Base-by-base conservation (phyloP, 2,113 vertebrate genomes). In the Nothobranchius furzeri region DNA sequence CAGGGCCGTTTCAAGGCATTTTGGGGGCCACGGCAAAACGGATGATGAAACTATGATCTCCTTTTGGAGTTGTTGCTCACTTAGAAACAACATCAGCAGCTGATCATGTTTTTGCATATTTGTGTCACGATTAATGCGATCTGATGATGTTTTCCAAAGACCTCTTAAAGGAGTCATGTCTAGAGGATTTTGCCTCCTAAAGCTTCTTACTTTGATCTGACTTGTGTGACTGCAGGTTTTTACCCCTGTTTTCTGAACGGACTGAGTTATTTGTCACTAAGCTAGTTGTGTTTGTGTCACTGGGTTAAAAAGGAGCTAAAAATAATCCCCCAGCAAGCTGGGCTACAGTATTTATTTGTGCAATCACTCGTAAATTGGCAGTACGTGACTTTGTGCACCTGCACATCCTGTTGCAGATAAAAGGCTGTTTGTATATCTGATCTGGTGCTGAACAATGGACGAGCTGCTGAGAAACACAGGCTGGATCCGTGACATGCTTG, bases 181-280 rank as follows among this genome's bases (percentile, higher is more conserved):
- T 64, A 58, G 46, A 76, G 73, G 69, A 81, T 79, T 87, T 82
- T 55, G 58, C 48, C 53, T 49, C 10, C 17, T 70, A 13, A 88
- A 88, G 78, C 84, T 82, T 57, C 84, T 88, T 86, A 88, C 72
- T 82, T 76, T 88, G 82, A 92, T 77, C 88, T 70, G 72, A 84
- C 70, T 60, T 76, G 73, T 83, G 78, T 91, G 78, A 88, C 83
- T 79, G 45, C 43, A 6, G 20, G 60, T 73, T 46, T 74, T 66
- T 47, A 15, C 1, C 55, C 6, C 49, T 42, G 50, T 56, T 62
- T 67, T 75, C 24, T 80, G 63, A 11, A 77, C 70, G 52, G 17
- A 4, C 50, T 90, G 77, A 84, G 75, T 76, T 51, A 20, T 9
- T 12, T 24, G 17, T 59, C 65, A 65, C 53, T 14, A 6, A 70